phyloP scores from a whole-genome alignment of 2,113 vertebrate genomes.

The Phrynocephalus versicolor region DNA sequence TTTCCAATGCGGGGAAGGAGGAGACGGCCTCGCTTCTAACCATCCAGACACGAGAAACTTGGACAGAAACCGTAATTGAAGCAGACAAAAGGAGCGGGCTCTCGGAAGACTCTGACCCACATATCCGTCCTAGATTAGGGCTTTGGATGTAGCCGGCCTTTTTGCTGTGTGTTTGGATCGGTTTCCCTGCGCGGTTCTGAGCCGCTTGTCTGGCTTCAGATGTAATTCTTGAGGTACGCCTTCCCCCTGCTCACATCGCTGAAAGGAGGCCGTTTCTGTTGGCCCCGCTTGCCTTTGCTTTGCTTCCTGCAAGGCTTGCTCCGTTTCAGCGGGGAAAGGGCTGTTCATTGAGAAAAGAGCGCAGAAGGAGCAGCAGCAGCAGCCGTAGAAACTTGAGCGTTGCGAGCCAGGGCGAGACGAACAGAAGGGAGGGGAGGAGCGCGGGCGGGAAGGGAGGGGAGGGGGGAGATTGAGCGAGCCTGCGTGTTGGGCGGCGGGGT shows the following conservation, averaged over 20 bases:
- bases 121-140: constrained; percentile 2
- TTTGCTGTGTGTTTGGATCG: too few species aligned
- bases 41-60: neutral
- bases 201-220: too few species aligned
- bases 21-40: neutral
- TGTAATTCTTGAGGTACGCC: neutral
- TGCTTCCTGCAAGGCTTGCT: too few species aligned
- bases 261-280: too few species aligned
- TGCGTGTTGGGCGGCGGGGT: neutral
- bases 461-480: neutral
- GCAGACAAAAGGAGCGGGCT: constrained; percentile 34
- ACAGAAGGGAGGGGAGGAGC: neutral
- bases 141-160: too few species aligned
- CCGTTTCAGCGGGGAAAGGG: too few species aligned
- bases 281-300: too few species aligned
- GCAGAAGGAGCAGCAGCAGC: neutral
- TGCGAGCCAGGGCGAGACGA: too few species aligned
- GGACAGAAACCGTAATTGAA: neutral
- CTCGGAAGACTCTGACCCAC: neutral
- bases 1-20: neutral
- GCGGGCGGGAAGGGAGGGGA: fast-evolving
- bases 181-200: neutral
- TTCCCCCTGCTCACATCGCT: neutral
- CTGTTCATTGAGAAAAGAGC: constrained; percentile 26
- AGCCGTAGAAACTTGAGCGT: too few species aligned